A percentile compares a stretch with the other conserved stretches of the same genome.
phyloP scores from a whole-genome alignment of 1,140 invertebrate species.

The Trichogramma pretiosum region DNA sequence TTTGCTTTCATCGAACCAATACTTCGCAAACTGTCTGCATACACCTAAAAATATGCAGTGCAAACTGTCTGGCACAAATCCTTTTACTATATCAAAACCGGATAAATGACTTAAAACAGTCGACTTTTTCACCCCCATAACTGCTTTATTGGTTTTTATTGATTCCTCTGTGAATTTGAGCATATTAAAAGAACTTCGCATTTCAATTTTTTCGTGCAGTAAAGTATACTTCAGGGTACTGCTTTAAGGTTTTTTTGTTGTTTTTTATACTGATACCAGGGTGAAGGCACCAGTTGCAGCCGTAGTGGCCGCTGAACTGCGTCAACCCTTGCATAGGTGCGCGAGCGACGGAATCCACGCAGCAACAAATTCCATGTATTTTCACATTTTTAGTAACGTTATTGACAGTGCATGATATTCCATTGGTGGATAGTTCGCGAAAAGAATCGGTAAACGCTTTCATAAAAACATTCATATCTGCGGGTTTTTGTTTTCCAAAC shows the following conservation, averaged over 20 bases:
- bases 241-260: neutral
- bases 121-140: neutral
- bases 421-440: neutral
- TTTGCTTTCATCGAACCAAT: constrained; percentile 4
- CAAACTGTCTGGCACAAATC: constrained; percentile 6
- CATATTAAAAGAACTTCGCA: neutral
- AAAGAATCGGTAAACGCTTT: neutral
- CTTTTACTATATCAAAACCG: constrained; percentile 3
- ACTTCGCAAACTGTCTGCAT: neutral
- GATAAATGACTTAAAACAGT: neutral
- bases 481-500: constrained; percentile 3
- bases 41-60: constrained; percentile 1
- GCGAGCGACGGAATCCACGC: neutral
- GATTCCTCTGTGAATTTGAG: neutral
- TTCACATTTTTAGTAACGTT: neutral
- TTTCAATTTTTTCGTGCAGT: neutral
- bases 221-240: neutral
- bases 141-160: neutral
- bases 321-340: neutral
- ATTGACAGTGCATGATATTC: neutral
- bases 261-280: neutral
- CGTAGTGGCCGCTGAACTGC: neutral
- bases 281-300: constrained; percentile 1
- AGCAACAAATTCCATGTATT: constrained; percentile 1
- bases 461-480: constrained; percentile 1